Evolutionary conservation across 2,888 invertebrate genomes (phyloP), one percentile per base, ranked within the genome.

Genomic region (Meteorus cinctellus): DNA sequence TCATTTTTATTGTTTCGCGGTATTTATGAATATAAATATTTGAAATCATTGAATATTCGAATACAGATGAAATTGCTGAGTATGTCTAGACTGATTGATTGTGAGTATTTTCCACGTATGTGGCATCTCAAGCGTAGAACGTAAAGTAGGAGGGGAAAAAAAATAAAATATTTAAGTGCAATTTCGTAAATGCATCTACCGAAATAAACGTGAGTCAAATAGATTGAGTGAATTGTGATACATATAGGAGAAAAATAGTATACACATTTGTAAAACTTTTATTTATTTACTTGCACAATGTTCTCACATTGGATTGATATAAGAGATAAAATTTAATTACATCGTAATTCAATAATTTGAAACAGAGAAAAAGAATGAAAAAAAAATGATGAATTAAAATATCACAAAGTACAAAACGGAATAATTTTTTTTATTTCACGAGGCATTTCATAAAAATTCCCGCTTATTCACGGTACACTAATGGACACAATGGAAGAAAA

Each of bases 81-180:
- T 14, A 31, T 48, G 48, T 29, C 24, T 45, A 27, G 29, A 16
- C 24, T 31, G 71, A 75, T 75, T 66, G 59, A 75, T 75, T 36
- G 63, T 34, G 19, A 19, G 55, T 19, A 55, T 55, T 55, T 36
- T 36, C 45, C 45, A 66, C n/a, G 41, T 5, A 60, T 41, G 71
- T 55, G 36, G 36, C 45, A 34, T 27, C 41, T 41, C 45, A 19
- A 8, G 65, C 51, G 36, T 60, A 31, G 36, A 45, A 41, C 3
- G 48, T 14, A 27, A 48, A 36, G 24, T 19, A 8, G 41, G 41
- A 8, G 45, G 14, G 36, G 14, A 59, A 73, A 62, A 68, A 76
- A 68, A 81, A 83, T 86, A 80, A 85, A 86, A 84, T 86, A 85
- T 86, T 85, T 82, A 85, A 81, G 80, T 80, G 83, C 84, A 85